phyloP scores from a whole-genome alignment of 2,113 vertebrate species.

The Urocolius indicus region DNA sequence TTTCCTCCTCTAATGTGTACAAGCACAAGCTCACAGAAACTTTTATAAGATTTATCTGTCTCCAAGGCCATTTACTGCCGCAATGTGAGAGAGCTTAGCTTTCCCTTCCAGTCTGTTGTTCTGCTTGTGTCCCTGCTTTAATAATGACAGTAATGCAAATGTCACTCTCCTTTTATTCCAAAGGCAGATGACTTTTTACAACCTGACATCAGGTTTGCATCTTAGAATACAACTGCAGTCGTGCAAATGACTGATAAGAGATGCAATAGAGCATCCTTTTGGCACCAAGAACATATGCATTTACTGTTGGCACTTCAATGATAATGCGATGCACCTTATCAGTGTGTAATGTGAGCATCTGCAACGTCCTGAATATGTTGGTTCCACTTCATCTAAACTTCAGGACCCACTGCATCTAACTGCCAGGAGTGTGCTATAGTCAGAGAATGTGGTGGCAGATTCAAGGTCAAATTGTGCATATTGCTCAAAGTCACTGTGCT shows the following conservation, averaged over 20 bases:
- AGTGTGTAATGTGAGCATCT: background rate
- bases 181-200: conserved; percentile 25
- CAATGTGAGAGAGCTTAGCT: background rate
- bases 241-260: background rate
- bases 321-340: background rate
- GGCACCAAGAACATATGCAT: background rate
- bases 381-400: background rate
- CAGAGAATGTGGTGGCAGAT: background rate
- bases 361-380: background rate
- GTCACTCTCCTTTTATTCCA: conserved; percentile 12
- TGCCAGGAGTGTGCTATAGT: background rate
- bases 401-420: background rate
- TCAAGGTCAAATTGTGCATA: background rate
- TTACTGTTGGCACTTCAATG: background rate
- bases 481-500: background rate
- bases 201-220: background rate
- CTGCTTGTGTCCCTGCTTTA: background rate
- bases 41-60: background rate
- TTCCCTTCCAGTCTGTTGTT: background rate
- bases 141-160: conserved; percentile 40
- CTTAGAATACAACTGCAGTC: background rate
- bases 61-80: background rate
- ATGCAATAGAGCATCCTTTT: conserved; percentile 4
- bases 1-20: background rate
- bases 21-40: background rate